Evolutionary conservation across 2,797 vertebrate genomes (phyloP), one percentile per base, ranked within the genome.

Genomic region (Rhinella marina): DNA sequence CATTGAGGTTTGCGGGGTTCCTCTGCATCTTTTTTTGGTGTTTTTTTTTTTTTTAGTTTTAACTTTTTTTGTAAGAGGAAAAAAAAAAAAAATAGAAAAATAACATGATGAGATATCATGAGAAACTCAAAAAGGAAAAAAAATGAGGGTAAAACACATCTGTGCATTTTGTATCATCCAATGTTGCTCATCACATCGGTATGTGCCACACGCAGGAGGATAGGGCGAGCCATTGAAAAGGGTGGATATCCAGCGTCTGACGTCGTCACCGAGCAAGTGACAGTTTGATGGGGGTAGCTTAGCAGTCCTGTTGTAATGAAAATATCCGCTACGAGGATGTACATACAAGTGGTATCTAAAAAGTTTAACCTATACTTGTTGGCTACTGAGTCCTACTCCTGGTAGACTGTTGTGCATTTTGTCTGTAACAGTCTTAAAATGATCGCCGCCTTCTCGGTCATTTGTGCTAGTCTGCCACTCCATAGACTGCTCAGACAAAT

Each of bases 381-480:
- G 98, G 92, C 98, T 96, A 87, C 96, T 97, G 90, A 98, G 95
- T 90, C 95, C 95, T 61, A 96, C 95, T 13, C 95, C 93, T 0
- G 95, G 90, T 85, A 96, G 90, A 93, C 92, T 92, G 92, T 94
- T 91, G 1, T 94, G 95, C 93, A 96, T 95, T 1, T 95, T 91
- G 89, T 96, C 95, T 9, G 95, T 92, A 56, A 95, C 94, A 21
- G 95, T 92, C 93, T 82, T 94, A 87, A 96, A 95, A 82, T 93
- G 91, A 90, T 96, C 95, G 90, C 95, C 92, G 0, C 94, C 93
- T 93, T 97, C 93, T 91, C 95, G 88, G 96, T 97, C 92, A 94
- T 97, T 91, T 94, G 96, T 94, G 97, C 95, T 95, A 94, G 94
- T 96, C 96, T 94, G 97, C 96, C 93, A 96, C 70, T 95, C 95